These are phyloP conservation scores for Laticauda colubrina DNA, from an alignment of 2,113 vertebrate species.

Conservation along the genomic window DNA sequence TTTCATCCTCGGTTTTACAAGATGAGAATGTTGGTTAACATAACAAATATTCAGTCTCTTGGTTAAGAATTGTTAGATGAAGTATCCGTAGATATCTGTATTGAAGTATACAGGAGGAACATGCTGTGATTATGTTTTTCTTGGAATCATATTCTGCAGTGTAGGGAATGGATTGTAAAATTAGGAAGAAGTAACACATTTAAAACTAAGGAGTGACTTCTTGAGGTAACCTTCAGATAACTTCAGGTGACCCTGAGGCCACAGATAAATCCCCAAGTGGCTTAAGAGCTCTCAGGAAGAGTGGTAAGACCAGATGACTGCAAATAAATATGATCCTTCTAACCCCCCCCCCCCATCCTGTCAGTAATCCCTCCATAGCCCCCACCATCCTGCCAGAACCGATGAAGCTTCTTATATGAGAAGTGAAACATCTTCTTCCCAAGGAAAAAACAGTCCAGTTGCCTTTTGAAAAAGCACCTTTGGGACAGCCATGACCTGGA, in stretches of 20 bases:
- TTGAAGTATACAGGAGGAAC: neutral
- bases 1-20: neutral
- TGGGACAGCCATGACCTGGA: neutral
- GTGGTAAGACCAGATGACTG: neutral
- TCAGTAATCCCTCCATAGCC: neutral
- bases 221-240: neutral
- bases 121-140: neutral
- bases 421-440: neutral
- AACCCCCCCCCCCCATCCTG: neutral
- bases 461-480: neutral
- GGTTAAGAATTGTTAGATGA: neutral
- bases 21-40: neutral
- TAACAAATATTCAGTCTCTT: neutral
- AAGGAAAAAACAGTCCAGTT: neutral
- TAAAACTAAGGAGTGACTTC: neutral
- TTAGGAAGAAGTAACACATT: neutral
- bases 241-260: neutral
- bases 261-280: neutral
- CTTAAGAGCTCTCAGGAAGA: neutral
- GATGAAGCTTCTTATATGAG: neutral
- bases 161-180: neutral
- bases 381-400: neutral
- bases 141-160: neutral
- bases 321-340: neutral
- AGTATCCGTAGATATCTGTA: neutral